These are phyloP conservation scores for Plebejus melissa DNA, from an alignment of 2,888 invertebrate genomes.

Conservation along the genomic window DNA sequence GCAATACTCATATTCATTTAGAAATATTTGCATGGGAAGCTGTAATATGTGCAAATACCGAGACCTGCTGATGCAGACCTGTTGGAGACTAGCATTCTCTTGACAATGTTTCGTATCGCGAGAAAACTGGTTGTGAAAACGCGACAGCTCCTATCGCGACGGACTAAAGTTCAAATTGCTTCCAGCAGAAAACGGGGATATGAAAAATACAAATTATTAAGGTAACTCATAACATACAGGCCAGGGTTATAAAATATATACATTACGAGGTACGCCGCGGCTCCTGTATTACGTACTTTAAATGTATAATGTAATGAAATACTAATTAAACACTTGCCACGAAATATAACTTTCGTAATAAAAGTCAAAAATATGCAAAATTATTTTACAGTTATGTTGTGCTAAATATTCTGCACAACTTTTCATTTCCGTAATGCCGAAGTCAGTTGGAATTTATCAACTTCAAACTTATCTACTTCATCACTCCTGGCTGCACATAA, in stretches of 20 bases:
- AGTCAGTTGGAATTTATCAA: not conserved
- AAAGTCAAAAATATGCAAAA: conserved; percentile 15
- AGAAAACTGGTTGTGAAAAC: conserved; percentile 33
- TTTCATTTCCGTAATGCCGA: conserved; percentile 4
- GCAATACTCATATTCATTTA: conserved; percentile 13
- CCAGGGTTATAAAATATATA: conserved; percentile 68
- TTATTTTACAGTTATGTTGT: conserved; percentile 17
- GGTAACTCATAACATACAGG: conserved; percentile 69
- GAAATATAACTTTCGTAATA: not conserved
- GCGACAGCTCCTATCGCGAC: not conserved
- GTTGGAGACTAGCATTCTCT: conserved; percentile 37
- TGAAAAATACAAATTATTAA: conserved; percentile 55
- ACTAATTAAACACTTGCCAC: conserved; percentile 22
- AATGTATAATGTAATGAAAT: conserved; percentile 37
- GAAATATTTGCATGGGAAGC: conserved; percentile 51
- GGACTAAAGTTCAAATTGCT: conserved; percentile 7
- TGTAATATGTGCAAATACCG: conserved; percentile 64
- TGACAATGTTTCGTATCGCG: conserved; percentile 39
- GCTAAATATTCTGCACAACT: conserved; percentile 7
- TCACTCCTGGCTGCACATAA: too few species aligned
- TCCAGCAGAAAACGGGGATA: conserved; percentile 40
- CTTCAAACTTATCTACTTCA: too few species aligned
- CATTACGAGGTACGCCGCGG: conserved; percentile 61
- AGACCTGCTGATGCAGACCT: conserved; percentile 56
- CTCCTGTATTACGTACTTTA: conserved; percentile 65